Percentiles rank a stretch among this genome's conserved stretches.
Conservation (phyloP, 1,140 invertebrate species). For the Drosophila pruinosa region DNA sequence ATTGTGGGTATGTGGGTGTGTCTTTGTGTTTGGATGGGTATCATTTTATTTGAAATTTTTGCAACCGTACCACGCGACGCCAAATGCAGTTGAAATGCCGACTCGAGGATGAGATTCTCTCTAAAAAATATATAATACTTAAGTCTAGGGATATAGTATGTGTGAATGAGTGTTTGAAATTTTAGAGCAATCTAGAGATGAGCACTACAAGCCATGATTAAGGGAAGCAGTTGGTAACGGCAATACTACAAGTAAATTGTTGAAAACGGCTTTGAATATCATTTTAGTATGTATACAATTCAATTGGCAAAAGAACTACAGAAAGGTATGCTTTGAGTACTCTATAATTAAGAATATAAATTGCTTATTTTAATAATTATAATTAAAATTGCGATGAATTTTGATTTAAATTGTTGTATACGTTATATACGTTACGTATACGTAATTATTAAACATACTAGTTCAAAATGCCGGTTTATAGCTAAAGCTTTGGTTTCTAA, state of each 20-base stretch:
- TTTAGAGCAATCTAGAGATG: conserved; percentile 11
- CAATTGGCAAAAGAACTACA: not conserved
- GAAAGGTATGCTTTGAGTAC: not conserved
- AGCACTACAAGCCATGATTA: conserved; percentile 4
- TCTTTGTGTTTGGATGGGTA: not conserved
- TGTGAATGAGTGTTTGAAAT: conserved; percentile 49
- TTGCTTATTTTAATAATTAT: too few species aligned
- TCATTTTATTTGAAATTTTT: conserved; percentile 42
- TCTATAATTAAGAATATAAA: too few species aligned
- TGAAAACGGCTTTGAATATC: not conserved
- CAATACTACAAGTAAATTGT: not conserved
- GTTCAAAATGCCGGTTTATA: too few species aligned
- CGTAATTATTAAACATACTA: too few species aligned
- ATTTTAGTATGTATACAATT: not conserved
- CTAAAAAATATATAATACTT: conserved; percentile 40
- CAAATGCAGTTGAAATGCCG: conserved; percentile 64
- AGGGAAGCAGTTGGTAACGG: not conserved
- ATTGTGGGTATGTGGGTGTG: not conserved
- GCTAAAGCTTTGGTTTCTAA: too few species aligned
- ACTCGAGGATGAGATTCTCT: conserved; percentile 64
- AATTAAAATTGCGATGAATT: too few species aligned
- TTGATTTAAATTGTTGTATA: too few species aligned
- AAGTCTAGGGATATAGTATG: conserved; percentile 49
- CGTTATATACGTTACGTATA: too few species aligned
- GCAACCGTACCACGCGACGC: conserved; percentile 47